Base-by-base conservation (phyloP, 2,113 vertebrate genomes). In the Synchiropus splendidus region DNA sequence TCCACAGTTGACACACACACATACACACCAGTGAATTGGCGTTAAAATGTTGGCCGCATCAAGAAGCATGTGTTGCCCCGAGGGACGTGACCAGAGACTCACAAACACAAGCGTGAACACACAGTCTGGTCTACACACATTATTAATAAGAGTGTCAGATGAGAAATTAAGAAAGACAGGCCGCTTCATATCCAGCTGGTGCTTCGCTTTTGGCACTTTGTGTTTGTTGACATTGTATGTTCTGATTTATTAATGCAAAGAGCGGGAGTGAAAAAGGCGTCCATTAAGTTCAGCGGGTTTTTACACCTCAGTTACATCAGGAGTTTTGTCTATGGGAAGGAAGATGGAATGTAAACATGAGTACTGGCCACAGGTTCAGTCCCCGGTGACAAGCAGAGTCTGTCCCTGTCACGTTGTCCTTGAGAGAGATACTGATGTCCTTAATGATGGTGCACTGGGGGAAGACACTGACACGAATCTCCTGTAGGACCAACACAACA, bases 61-160 rank as follows among this genome's bases (percentile, higher is more conserved):
- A 27, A 68, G 61, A 66, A 71, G 66, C 69, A 73, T 61, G 59
- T 75, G 61, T 73, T 75, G 46, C 66, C 74, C 63, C 33, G 9
- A 64, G 70, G 77, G 45, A 27, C 61, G 36, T 60, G 53, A 56
- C 53, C 12, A 11, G 40, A 58, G 47, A 64, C 18, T 47, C 47
- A 49, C 39, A 39, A 31, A 31, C 37, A 14, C 21, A 43, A 10
- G 37, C 31, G 31, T 13, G 21, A 3, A 1, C 10, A 32, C 10
- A 12, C 21, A 27, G 4, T 27, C 21, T 27, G 4, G 21, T 27
- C 21, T 27, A 27, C 21, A 27, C 21, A 27, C 21, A 27, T 27
- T 27, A 27, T 27, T 27, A 27, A 27, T 27, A 27, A 27, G 21
- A 38, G 31, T 35, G 12, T 18, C 47, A 48, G 56, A 67, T 57